These are phyloP conservation scores for Prosopocoilus inquinatus DNA, from an alignment of 2,888 invertebrate genomes.

Conservation along the genomic window DNA sequence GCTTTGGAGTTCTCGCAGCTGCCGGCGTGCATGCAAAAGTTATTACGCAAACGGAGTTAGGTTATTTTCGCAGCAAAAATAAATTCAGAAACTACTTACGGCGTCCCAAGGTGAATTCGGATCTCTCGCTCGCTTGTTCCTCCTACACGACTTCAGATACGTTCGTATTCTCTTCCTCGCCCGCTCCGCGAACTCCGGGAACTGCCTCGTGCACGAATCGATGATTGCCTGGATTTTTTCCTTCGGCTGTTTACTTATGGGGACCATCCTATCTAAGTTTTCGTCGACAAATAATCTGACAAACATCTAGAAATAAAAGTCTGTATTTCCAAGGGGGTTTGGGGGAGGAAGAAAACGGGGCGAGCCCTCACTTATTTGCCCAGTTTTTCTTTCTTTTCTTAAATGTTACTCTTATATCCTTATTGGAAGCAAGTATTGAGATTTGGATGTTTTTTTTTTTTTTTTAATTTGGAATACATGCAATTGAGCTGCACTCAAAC, in stretches of 20 bases:
- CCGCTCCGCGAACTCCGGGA: conserved; percentile 93
- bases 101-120: conserved; percentile 80
- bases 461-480: too few species aligned
- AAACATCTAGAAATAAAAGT: conserved; percentile 77
- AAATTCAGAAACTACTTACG: conserved; percentile 58
- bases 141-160: conserved; percentile 91
- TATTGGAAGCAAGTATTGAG: neutral
- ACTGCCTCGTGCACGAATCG: conserved; percentile 94
- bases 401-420: neutral
- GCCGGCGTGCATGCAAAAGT: too few species aligned
- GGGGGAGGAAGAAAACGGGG: neutral
- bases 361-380: neutral
- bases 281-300: conserved; percentile 95
- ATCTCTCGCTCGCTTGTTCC: conserved; percentile 90
- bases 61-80: neutral
- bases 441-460: neutral
- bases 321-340: neutral
- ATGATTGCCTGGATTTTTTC: conserved; percentile 98
- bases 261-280: conserved; percentile 93
- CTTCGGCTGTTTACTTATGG: conserved; percentile 96
- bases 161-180: conserved; percentile 93
- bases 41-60: neutral
- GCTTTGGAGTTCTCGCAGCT: too few species aligned
- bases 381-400: neutral
- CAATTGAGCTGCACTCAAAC: too few species aligned